phyloP scores from a whole-genome alignment of 2,888 invertebrate species.

The Cenopis cana region DNA sequence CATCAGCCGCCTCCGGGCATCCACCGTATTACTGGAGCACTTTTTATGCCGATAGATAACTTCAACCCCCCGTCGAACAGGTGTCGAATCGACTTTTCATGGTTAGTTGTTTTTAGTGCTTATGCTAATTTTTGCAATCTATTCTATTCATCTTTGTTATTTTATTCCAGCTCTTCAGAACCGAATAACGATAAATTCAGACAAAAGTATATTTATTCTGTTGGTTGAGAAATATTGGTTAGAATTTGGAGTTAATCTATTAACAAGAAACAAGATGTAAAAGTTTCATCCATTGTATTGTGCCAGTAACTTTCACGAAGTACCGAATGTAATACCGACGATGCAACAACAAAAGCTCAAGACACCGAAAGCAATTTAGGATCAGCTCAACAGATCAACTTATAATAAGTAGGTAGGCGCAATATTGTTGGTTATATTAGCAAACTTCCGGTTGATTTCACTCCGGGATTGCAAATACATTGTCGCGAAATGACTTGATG shows the following conservation, averaged over 20 bases:
- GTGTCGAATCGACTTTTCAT: constrained; percentile 72
- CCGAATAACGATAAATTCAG: neutral
- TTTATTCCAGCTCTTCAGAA: neutral
- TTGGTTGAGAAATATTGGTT: neutral
- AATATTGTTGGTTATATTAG: constrained; percentile 44
- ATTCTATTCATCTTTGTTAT: constrained; percentile 10
- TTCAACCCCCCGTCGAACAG: constrained; percentile 72
- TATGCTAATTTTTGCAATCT: constrained; percentile 45
- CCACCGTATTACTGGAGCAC: constrained; percentile 76
- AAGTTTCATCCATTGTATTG: neutral
- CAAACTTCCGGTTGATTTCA: constrained; percentile 75
- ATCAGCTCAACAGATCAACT: constrained; percentile 45
- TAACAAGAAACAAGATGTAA: neutral
- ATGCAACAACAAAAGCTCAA: constrained; percentile 16
- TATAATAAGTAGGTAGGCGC: constrained; percentile 42
- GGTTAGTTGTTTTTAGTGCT: constrained; percentile 61
- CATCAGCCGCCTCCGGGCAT: constrained; percentile 72
- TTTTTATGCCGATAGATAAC: constrained; percentile 78
- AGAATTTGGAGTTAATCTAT: neutral
- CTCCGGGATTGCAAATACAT: constrained; percentile 80
- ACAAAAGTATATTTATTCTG: neutral
- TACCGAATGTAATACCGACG: constrained; percentile 22
- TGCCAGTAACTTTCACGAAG: constrained; percentile 6
- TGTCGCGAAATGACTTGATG: constrained; percentile 82
- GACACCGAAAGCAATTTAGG: constrained; percentile 33